Evolutionary conservation across 1,140 invertebrate species (phyloP).

Genomic region (Asbolus verrucosus): DNA sequence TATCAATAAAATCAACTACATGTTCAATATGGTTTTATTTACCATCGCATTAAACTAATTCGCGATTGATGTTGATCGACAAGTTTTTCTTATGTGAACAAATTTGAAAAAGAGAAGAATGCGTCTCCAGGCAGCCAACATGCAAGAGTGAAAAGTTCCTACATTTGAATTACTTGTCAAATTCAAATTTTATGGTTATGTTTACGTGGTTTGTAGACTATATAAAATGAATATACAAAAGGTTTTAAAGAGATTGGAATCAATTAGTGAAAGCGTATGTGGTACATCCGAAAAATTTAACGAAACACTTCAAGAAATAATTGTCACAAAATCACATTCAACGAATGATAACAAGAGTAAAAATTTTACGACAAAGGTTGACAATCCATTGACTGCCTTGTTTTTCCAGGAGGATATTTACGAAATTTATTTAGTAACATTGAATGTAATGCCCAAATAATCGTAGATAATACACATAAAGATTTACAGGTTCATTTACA

Average conservation of each 20-base stretch:
- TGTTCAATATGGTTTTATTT: too few relatives aligned
- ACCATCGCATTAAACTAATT: too few relatives aligned
- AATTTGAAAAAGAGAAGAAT: too few relatives aligned
- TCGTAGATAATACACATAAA: neutral
- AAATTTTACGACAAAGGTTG: too few relatives aligned
- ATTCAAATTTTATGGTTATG: too few relatives aligned
- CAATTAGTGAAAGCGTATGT: neutral
- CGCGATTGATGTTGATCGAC: too few relatives aligned
- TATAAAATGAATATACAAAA: neutral
- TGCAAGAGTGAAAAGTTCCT: too few relatives aligned
- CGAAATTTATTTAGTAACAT: neutral
- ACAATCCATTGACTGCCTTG: neutral
- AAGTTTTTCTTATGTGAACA: too few relatives aligned
- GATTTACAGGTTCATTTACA: neutral
- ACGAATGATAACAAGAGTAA: neutral
- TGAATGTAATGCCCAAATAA: neutral
- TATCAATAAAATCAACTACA: too few relatives aligned
- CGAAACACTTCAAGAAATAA: neutral
- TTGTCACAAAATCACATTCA: neutral
- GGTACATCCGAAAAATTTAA: neutral
- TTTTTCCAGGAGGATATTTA: conserved; percentile 4
- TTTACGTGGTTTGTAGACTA: neutral
- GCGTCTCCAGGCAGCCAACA: too few relatives aligned
- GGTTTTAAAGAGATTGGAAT: neutral
- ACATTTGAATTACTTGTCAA: too few relatives aligned